Conservation (phyloP, 1,140 invertebrate species). For the Subanguina moxae region DNA sequence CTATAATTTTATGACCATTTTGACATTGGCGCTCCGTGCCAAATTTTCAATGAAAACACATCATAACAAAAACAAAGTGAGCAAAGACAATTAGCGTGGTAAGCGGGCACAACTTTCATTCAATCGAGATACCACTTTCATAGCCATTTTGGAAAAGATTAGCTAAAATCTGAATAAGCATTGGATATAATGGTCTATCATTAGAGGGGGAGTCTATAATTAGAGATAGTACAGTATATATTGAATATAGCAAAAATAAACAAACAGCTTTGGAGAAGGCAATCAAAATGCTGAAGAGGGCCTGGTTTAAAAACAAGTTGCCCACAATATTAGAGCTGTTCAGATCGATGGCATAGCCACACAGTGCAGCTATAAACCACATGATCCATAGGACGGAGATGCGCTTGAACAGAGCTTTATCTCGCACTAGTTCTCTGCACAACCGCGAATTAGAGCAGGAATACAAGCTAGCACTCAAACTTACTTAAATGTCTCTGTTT, state of each 20-base stretch:
- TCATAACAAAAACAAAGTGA: too few relatives aligned
- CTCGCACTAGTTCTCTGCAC: constrained; percentile 37
- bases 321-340: constrained; percentile 53
- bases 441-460: background rate
- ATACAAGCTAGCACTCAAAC: background rate
- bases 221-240: too few relatives aligned
- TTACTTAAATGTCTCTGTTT: constrained; percentile 43
- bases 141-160: too few relatives aligned
- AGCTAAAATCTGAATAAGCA: too few relatives aligned
- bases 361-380: constrained; percentile 53
- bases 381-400: constrained; percentile 41
- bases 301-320: constrained; percentile 55
- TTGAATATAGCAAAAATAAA: background rate
- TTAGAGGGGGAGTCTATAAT: too few relatives aligned
- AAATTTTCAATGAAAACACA: too few relatives aligned
- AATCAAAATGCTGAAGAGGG: constrained; percentile 54
- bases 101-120: too few relatives aligned
- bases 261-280: constrained; percentile 53
- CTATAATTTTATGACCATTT: too few relatives aligned
- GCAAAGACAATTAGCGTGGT: too few relatives aligned
- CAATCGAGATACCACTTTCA: too few relatives aligned
- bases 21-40: too few relatives aligned
- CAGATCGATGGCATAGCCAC: constrained; percentile 56
- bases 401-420: constrained; percentile 36
- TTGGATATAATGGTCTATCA: too few relatives aligned